phyloP scores from a whole-genome alignment of 2,113 vertebrate genomes.

The Heterotis niloticus region DNA sequence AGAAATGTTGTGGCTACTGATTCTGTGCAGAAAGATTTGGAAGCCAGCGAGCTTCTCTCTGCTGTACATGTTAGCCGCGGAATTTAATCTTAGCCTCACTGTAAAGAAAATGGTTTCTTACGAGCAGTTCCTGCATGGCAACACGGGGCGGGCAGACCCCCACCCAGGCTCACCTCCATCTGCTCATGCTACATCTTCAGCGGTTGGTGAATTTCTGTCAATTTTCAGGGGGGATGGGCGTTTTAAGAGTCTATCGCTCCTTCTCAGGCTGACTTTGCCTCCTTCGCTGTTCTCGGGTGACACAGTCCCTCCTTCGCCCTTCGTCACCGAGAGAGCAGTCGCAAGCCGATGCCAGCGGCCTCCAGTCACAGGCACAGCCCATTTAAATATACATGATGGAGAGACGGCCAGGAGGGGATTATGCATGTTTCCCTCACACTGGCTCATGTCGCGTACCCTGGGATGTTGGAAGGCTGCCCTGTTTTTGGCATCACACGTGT shows the following conservation, averaged over 20 bases:
- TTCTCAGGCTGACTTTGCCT: neutral
- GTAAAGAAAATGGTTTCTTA: neutral
- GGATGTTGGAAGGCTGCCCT: neutral
- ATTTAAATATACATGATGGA: neutral
- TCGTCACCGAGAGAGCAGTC: neutral
- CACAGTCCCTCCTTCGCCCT: neutral
- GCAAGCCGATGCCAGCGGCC: neutral
- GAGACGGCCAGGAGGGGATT: neutral
- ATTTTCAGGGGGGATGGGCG: no score
- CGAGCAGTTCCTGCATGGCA: neutral
- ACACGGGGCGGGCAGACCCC: neutral
- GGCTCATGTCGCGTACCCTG: neutral
- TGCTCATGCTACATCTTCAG: neutral
- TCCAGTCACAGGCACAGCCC: neutral
- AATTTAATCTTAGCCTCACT: neutral
- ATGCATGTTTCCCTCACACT: neutral
- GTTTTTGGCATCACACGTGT: neutral
- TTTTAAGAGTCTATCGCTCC: neutral
- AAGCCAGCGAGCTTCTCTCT: no score
- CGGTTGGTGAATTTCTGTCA: neutral
- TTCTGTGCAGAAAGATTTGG: no score
- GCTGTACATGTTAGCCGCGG: no score
- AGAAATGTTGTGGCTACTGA: no score
- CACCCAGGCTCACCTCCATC: neutral
- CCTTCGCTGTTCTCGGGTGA: neutral